Evolutionary conservation across 2,113 vertebrate species (phyloP).

Genomic region (Calyptommatus sinebrachiatus): DNA sequence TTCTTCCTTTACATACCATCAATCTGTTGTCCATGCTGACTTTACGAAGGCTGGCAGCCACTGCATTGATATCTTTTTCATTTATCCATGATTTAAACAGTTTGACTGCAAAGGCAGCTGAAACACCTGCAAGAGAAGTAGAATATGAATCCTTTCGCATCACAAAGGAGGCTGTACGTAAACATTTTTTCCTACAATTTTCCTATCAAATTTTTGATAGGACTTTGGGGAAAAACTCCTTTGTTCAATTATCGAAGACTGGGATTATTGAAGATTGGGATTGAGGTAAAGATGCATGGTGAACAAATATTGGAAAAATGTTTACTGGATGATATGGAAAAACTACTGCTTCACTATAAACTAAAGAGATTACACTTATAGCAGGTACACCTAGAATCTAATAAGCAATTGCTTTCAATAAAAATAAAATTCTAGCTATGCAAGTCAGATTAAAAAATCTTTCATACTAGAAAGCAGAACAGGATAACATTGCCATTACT

Average conservation of each 20-base stretch:
- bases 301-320: background rate
- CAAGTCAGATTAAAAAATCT: no score
- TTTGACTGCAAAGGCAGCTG: constrained; percentile 97
- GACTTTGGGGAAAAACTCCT: background rate
- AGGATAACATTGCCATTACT: no score
- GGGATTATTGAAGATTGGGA: background rate
- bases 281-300: background rate
- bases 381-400: no score
- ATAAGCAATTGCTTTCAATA: no score
- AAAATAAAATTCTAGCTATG: no score
- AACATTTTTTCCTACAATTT: no score
- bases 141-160: background rate
- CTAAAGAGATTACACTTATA: background rate
- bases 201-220: no score
- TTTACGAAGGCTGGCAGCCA: constrained; percentile 91
- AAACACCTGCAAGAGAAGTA: constrained; percentile 79
- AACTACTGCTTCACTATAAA: background rate
- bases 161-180: no score
- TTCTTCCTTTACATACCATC: constrained; percentile 77
- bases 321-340: no score
- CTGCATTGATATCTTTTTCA: constrained; percentile 97
- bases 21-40: constrained; percentile 98
- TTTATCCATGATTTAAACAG: constrained; percentile 98
- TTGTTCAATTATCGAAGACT: background rate
- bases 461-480: no score